Base-by-base conservation (phyloP, 2,113 vertebrate species). In the Paralichthys olivaceus region DNA sequence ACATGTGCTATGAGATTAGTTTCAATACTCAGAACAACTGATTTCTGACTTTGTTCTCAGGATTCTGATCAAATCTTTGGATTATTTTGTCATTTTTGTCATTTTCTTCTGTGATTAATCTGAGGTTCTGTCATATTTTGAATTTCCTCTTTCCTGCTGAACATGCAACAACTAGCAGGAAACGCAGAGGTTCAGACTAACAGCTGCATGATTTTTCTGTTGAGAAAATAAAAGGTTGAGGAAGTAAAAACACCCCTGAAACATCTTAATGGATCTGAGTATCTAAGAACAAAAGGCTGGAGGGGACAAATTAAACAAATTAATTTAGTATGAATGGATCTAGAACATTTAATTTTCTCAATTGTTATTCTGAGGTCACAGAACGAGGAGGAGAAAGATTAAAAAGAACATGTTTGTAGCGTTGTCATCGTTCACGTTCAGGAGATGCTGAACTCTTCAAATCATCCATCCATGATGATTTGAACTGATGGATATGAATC, bases 41-140 rank as follows among this genome's bases (percentile, higher is more conserved):
- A 29, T 28, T 37, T 63, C 51, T 58, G 75, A 51, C 23, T 64
- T 69, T n/a, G 51, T 40, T 49, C 67, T 69, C 58, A 77, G 65
- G 74, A 61, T 49, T 70, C 26, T 51, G 20, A 55, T 53, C 17
- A 13, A 74, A 28, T n/a, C 37, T 28, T 12, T 22, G 7, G 32
- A 60, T 26, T 20, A 34, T 37, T 66, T 56, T 62, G 26, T 65
- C 8, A 43, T 47, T 26, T 37, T 7, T 13, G 11, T 15, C 3
- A 43, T 11, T 43, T 43, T 43, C 13, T 12, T 15, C 40, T 43
- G 13, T 15, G 13, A 34, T 40, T 40, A 40, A 13, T 34, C 37
- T 40, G 37, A 40, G 37, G 1, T n/a, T 40, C 37, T 40, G 11
- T 9, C 37, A 40, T 12, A 13, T 40, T 40, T 40, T 3, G 0